Evolutionary conservation across 2,113 vertebrate species (phyloP), one percentile per base, ranked within the genome.

Genomic region (Conger conger): DNA sequence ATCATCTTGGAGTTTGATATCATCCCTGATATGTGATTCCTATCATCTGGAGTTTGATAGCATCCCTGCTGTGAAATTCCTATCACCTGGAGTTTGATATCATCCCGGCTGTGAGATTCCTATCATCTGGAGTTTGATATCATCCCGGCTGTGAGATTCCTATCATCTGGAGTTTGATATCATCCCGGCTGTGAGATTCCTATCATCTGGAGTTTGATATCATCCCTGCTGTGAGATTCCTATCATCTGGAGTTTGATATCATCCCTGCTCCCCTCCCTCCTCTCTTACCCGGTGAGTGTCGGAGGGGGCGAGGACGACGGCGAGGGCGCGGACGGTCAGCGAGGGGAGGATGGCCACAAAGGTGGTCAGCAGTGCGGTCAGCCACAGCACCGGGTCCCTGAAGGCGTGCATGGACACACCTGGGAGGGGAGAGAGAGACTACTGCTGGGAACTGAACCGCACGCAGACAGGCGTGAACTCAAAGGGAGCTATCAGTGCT

Each of bases 281-380:
- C 13, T 38, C 37, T 73, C 88, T 92, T 76, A 95, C 97, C 92
- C 95, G 94, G 88, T 94, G 93, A 80, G 88, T 89, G 90, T 84
- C 84, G 5, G 81, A 80, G 35, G 33, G 36, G 11, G 79, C 86
- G 1, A 83, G 73, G 50, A 93, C 83, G 83, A 92, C 83, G 6
- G 16, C 18, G 76, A 96, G 23, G 13, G 93, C 90, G 0, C 79
- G 93, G 23, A 88, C 0, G 0, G 94, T 89, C 81, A 98, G 45
- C 0, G 95, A 93, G 0, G 96, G 96, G 60, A 99, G n/a, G 1
- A 93, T 89, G 79, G 94, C 97, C 4, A 91, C 82, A 53, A 92
- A 91, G 82, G 96, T 85, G 0, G 94, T 94, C 45, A 99, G 92
- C 45, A 97, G 84, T 20, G 97, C 84, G 38, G 96, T 93, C 0